phyloP scores from a whole-genome alignment of 2,888 invertebrate genomes.

The Alentia gelatinosa region DNA sequence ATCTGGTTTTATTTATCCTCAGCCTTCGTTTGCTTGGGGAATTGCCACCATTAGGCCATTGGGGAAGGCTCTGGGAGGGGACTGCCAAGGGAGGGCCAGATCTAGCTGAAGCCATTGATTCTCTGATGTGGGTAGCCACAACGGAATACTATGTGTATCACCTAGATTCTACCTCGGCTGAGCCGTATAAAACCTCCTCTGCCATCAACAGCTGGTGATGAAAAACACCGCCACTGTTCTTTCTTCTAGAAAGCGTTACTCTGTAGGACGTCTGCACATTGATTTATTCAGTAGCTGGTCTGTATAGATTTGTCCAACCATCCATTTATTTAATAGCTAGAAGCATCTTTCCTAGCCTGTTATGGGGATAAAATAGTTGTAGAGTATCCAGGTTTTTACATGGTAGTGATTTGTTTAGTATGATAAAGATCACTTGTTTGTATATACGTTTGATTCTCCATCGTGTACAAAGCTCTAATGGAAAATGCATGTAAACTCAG shows the following conservation, averaged over 20 bases:
- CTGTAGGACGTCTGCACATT: no score
- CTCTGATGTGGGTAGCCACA: background rate
- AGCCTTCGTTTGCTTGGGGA: conserved; percentile 7
- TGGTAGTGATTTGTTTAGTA: no score
- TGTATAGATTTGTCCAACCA: no score
- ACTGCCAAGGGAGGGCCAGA: background rate
- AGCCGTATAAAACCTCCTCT: background rate
- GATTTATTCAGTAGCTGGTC: no score
- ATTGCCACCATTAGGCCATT: conserved; percentile 20
- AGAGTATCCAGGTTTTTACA: no score
- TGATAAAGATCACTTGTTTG: no score
- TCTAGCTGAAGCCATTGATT: background rate
- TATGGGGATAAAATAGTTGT: no score
- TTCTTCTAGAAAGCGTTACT: background rate
- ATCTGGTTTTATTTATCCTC: conserved; percentile 24
- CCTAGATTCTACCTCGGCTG: background rate
- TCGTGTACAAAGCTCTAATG: no score
- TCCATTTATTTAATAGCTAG: no score
- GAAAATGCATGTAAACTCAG: no score
- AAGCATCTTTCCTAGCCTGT: no score
- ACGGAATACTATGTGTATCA: background rate
- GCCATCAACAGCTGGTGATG: background rate
- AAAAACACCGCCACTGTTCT: background rate
- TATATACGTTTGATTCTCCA: no score
- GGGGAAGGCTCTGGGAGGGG: background rate